Percentiles rank a stretch among this genome's conserved stretches.
phyloP scores from a whole-genome alignment of 2,888 invertebrate genomes.

The Epistrophe eligans region DNA sequence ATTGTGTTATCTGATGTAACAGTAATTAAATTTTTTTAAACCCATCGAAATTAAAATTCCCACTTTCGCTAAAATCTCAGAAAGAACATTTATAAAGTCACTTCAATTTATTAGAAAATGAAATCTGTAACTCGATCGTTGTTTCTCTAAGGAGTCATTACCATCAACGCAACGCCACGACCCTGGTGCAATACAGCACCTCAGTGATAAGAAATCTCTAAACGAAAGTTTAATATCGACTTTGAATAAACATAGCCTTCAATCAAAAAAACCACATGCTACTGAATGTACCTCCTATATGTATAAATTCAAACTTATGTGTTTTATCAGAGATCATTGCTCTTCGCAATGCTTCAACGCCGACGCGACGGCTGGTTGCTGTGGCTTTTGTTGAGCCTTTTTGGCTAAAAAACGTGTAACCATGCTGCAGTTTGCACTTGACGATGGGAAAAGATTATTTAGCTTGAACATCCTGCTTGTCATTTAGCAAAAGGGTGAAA shows the following conservation, averaged over 20 bases:
- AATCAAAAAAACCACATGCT: slow-evolving; percentile 41
- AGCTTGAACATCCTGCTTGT: slow-evolving; percentile 30
- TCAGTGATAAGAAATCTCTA: neutral
- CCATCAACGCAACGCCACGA: neutral
- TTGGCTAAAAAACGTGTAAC: neutral
- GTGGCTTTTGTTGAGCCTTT: slow-evolving; percentile 18
- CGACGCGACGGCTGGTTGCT: neutral
- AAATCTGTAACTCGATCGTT: neutral
- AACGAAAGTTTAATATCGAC: slow-evolving; percentile 26
- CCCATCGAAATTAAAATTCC: neutral
- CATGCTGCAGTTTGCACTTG: neutral
- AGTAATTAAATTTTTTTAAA: no score
- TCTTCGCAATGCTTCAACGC: slow-evolving; percentile 14
- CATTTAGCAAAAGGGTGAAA: slow-evolving; percentile 36
- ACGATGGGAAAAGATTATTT: slow-evolving; percentile 29
- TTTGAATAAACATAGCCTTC: slow-evolving; percentile 35
- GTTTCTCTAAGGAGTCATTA: neutral
- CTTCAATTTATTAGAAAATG: neutral
- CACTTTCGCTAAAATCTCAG: slow-evolving; percentile 11
- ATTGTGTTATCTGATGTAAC: no score
- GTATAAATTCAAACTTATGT: neutral
- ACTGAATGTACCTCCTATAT: slow-evolving; percentile 32
- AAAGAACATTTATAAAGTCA: slow-evolving; percentile 3
- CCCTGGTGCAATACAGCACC: neutral
- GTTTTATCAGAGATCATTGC: slow-evolving; percentile 43